Conservation (phyloP, 2,888 invertebrate species). For the Hypselothyrea guttata region DNA sequence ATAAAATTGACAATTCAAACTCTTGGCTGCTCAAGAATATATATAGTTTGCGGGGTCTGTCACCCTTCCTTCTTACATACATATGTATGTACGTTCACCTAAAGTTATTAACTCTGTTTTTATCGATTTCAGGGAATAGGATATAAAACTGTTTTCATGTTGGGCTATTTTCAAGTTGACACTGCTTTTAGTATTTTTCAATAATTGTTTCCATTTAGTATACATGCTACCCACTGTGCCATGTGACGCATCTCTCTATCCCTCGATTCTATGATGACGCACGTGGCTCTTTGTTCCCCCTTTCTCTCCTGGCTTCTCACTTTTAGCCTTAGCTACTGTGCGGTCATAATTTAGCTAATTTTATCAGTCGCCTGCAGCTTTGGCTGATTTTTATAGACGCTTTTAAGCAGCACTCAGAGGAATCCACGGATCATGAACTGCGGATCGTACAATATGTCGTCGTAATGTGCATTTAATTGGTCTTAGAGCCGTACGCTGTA, state of each 20-base stretch:
- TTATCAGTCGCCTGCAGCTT: conserved; percentile 53
- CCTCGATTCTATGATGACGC: too few relatives aligned
- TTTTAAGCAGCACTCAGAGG: conserved; percentile 39
- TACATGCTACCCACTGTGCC: background rate
- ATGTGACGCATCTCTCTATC: background rate
- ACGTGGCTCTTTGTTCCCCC: background rate
- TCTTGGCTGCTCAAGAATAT: too few relatives aligned
- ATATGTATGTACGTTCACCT: too few relatives aligned
- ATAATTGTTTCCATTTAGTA: too few relatives aligned
- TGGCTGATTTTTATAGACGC: conserved; percentile 66
- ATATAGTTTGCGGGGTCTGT: too few relatives aligned
- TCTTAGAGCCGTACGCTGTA: conserved; percentile 31
- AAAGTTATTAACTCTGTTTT: too few relatives aligned
- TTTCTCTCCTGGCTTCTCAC: background rate
- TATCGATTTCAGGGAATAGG: too few relatives aligned
- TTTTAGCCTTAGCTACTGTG: conserved; percentile 53
- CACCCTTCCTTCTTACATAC: too few relatives aligned
- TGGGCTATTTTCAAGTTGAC: too few relatives aligned
- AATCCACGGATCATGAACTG: background rate
- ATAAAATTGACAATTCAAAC: too few relatives aligned
- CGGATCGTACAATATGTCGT: conserved; percentile 46
- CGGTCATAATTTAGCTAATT: conserved; percentile 59
- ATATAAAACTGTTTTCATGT: too few relatives aligned
- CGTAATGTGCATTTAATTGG: conserved; percentile 68
- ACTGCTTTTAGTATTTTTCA: too few relatives aligned